Base-by-base conservation (phyloP, 2,888 invertebrate genomes). In the Campoplex capitator region DNA sequence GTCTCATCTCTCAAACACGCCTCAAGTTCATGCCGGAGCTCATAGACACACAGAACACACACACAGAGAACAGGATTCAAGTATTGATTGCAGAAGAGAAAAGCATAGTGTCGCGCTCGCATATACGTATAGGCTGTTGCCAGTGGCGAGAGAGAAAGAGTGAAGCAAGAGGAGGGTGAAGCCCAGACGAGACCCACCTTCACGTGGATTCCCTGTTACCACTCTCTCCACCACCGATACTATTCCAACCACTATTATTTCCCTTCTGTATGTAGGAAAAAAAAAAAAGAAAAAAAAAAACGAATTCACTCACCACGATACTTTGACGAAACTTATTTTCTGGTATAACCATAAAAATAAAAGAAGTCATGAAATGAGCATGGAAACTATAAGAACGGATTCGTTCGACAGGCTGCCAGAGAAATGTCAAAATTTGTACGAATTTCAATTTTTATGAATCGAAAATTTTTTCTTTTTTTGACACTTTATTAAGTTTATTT, bases 31-130 rank as follows among this genome's bases (percentile, higher is more conserved):
- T 84, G 79, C 71, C 76, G 45, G 65, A 58, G 67, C 54, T 35
- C 56, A 71, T 62, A 56, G 70, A 90, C 89, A 91, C 90, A 89
- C 88, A 91, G 84, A 88, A 23, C 23, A 23, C 23, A 6, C 38
- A 38, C 90, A 89, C 88, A 91, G 84, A 88, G 90, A 89, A 90
- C 91, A 93, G 91, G 91, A 93, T 92, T 93, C 92, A 92, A 93
- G 93, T 93, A 93, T 93, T 93, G 93, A 93, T 93, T 93, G 92
- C 92, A 92, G 91, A 90, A 92, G 76, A 87, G 88, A 86, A 83
- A 75, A 88, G 91, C 91, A 92, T 92, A 91, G 92, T 92, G 90
- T 92, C 90, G 91, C 89, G 91, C 89, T 91, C 89, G 89, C 38
- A 38, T 68, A 51, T 73, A 73, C 8, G 16, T 11, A 45, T 54